Evolutionary conservation across 1,140 invertebrate genomes (phyloP).

Genomic region (Megalonaias nervosa): DNA sequence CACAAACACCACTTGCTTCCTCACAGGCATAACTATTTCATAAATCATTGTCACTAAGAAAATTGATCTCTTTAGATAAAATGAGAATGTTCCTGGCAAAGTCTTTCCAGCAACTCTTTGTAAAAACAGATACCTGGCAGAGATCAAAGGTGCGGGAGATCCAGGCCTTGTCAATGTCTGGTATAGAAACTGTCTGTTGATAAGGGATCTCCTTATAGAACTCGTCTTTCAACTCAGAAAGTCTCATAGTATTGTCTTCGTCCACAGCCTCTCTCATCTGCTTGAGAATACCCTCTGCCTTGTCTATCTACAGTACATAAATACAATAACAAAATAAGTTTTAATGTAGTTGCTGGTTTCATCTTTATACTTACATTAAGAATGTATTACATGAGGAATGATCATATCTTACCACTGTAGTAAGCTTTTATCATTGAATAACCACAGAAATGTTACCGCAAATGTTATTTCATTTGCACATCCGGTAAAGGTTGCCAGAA

Average conservation of each 20-base stretch:
- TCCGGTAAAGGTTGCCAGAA: background rate
- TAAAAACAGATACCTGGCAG: constrained; percentile 61
- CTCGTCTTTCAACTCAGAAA: constrained; percentile 41
- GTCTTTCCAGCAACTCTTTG: background rate
- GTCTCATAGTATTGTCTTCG: constrained; percentile 22
- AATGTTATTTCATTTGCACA: background rate
- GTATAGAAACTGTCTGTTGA: constrained; percentile 12
- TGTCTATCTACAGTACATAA: constrained; percentile 58
- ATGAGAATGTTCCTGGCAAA: background rate
- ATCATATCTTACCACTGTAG: background rate
- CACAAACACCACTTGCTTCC: too few relatives aligned
- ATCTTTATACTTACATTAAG: background rate
- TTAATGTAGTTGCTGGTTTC: background rate
- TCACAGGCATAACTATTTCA: too few relatives aligned
- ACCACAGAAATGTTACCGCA: background rate
- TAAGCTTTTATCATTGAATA: background rate
- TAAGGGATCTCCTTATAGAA: constrained; percentile 61
- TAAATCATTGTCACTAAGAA: too few relatives aligned
- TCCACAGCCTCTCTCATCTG: constrained; percentile 55
- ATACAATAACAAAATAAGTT: background rate
- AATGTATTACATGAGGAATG: background rate
- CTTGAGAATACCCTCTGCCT: constrained; percentile 66
- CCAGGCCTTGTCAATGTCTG: constrained; percentile 37
- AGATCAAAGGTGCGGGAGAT: constrained; percentile 63
- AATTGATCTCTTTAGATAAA: too few relatives aligned